These are phyloP conservation scores for Idaea biselata DNA, from an alignment of 2,888 invertebrate species.

Conservation along the genomic window DNA sequence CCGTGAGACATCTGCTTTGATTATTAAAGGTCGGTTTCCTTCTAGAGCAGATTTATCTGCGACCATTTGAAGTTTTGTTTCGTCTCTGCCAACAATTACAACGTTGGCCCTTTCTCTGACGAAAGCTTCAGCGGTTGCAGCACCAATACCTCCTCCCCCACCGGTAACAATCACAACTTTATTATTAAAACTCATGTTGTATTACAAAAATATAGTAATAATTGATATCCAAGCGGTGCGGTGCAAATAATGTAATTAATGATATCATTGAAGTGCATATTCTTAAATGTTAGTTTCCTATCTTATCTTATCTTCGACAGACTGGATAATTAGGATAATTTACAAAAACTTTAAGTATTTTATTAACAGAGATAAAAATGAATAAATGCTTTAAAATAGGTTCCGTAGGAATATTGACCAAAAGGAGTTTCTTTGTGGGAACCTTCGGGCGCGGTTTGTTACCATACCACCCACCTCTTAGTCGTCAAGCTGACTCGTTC, in stretches of 20 bases:
- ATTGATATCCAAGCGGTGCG: neutral
- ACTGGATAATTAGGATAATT: no score
- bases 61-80: constrained; percentile 80
- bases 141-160: constrained; percentile 85
- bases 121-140: constrained; percentile 82
- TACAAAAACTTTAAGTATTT: no score
- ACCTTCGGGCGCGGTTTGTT: no score
- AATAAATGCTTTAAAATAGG: no score
- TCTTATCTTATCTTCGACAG: no score
- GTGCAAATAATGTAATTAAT: neutral
- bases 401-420: no score
- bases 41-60: constrained; percentile 40
- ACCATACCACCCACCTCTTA: no score
- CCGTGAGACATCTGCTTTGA: constrained; percentile 43
- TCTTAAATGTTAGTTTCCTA: no score
- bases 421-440: no score
- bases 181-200: constrained; percentile 41
- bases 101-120: constrained; percentile 81
- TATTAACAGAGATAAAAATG: no score
- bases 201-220: no score
- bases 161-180: constrained; percentile 61
- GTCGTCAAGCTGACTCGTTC: no score
- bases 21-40: constrained; percentile 30
- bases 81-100: constrained; percentile 83
- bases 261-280: neutral